phyloP scores from a whole-genome alignment of 2,888 invertebrate species.

The Oxyteleia sp. region DNA sequence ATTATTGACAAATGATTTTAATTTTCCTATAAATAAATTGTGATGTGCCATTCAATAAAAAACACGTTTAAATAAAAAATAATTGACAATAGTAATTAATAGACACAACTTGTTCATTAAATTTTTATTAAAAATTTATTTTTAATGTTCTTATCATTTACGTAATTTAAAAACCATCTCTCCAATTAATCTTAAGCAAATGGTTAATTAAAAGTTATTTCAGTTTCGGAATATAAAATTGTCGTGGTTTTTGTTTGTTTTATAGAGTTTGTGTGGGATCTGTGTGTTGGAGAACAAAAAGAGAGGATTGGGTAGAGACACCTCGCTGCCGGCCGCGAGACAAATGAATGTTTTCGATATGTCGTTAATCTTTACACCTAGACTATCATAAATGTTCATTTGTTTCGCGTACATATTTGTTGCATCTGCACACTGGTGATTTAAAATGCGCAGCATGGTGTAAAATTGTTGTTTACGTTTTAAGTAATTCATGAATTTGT shows the following conservation, averaged over 20 bases:
- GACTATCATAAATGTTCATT: conserved; percentile 65
- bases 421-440: conserved; percentile 39
- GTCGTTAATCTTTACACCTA: conserved; percentile 69
- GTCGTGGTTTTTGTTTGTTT: conserved; percentile 30
- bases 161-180: not conserved
- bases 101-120: not conserved
- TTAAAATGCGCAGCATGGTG: conserved; percentile 63
- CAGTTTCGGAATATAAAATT: conserved; percentile 15
- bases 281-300: conserved; percentile 22
- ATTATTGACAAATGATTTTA: not conserved
- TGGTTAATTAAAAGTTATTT: conserved; percentile 38
- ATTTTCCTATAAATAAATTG: not conserved
- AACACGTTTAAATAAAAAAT: too few species aligned
- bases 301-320: conserved; percentile 37
- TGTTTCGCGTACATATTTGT: conserved; percentile 52
- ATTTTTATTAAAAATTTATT: not conserved
- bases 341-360: conserved; percentile 67
- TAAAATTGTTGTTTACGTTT: conserved; percentile 64
- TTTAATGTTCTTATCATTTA: too few species aligned
- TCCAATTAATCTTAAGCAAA: conserved; percentile 6
- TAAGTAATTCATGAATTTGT: conserved; percentile 51
- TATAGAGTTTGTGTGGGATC: conserved; percentile 25
- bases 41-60: too few species aligned
- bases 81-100: too few species aligned
- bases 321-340: conserved; percentile 45